Evolutionary conservation across 2,797 vertebrate species (phyloP).

Genomic region (Hyperoplus immaculatus): DNA sequence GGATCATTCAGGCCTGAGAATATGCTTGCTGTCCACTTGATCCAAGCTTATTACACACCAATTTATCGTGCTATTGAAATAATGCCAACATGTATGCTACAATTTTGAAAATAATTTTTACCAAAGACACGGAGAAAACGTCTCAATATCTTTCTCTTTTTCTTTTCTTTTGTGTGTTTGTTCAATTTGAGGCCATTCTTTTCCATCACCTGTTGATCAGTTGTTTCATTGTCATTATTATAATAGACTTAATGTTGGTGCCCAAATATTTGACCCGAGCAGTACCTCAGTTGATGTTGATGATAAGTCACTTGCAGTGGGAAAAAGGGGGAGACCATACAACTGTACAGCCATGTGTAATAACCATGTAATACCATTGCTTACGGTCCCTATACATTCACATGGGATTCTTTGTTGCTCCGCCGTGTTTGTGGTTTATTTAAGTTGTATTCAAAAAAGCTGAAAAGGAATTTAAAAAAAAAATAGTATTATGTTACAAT

Average conservation of each 20-base stretch:
- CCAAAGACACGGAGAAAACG: slow-evolving; percentile 93
- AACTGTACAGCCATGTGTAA: slow-evolving; percentile 86
- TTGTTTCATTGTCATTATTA: slow-evolving; percentile 83
- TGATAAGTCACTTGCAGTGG: slow-evolving; percentile 84
- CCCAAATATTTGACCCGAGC: slow-evolving; percentile 89
- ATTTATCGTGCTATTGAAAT: slow-evolving; percentile 66
- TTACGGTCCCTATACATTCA: slow-evolving; percentile 77
- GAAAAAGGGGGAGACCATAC: slow-evolving; percentile 74
- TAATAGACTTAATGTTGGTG: slow-evolving; percentile 84
- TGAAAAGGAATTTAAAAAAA: slow-evolving; percentile 62
- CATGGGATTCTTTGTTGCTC: slow-evolving; percentile 90
- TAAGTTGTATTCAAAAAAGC: slow-evolving; percentile 76
- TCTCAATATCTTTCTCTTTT: slow-evolving; percentile 58
- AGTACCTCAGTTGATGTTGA: slow-evolving; percentile 89
- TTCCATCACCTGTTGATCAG: slow-evolving; percentile 83
- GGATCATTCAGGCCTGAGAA: slow-evolving; percentile 24
- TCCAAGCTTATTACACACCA: slow-evolving; percentile 27
- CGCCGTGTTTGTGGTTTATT: slow-evolving; percentile 93
- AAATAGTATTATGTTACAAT: slow-evolving; percentile 72
- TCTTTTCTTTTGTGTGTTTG: slow-evolving; percentile 61
- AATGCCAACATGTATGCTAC: slow-evolving; percentile 78
- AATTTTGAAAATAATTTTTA: slow-evolving; percentile 90
- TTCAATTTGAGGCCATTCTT: slow-evolving; percentile 73
- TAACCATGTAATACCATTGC: slow-evolving; percentile 73
- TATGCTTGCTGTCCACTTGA: slow-evolving; percentile 37